Evolutionary conservation across 2,888 invertebrate species (phyloP), one percentile per base, ranked within the genome.

Genomic region (Torymus tubicola): DNA sequence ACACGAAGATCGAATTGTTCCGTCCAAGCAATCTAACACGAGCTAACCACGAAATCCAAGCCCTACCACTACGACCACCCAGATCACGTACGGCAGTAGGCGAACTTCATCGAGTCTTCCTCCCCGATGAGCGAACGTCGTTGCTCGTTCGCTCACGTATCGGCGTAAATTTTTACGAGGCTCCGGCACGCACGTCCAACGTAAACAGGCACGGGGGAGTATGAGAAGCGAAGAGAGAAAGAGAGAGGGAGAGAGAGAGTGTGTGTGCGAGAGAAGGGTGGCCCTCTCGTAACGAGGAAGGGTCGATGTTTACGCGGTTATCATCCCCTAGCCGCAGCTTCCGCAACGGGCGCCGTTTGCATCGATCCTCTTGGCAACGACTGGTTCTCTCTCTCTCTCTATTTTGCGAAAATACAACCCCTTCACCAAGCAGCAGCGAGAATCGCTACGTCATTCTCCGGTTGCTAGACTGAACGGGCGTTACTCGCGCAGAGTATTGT

Each of bases 301-400:
- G 16, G 75, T 57, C 24, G 61, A 69, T 85, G 82, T 85, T 82
- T 83, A 85, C 85, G 71, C 84, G 84, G 84, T 84, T 85, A 83
- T 81, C 80, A 79, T 84, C 78, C 82, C 83, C 83, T 87, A 88
- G 88, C 89, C 88, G 88, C 87, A 86, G 88, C 88, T 85, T 86
- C 87, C 89, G 89, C 88, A 87, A 86, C 88, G 86, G 87, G 87
- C 89, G 90, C 89, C 89, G 86, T 85, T 86, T 83, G 83, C 88
- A 90, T 90, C 89, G 89, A 90, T 90, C 88, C n/a, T 1, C 14
- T 12, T 14, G 21, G 31, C 58, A 13, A 50, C 50, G 50, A 11
- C 16, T 13, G 10, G 3, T 5, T 2, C 4, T 11, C 14, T 11
- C 61, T 52, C 53, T 31, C 71, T 63, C 61, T 31, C 71, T 72